Conservation (phyloP, 2,113 vertebrate genomes). For the Neolamprologus devosi region DNA sequence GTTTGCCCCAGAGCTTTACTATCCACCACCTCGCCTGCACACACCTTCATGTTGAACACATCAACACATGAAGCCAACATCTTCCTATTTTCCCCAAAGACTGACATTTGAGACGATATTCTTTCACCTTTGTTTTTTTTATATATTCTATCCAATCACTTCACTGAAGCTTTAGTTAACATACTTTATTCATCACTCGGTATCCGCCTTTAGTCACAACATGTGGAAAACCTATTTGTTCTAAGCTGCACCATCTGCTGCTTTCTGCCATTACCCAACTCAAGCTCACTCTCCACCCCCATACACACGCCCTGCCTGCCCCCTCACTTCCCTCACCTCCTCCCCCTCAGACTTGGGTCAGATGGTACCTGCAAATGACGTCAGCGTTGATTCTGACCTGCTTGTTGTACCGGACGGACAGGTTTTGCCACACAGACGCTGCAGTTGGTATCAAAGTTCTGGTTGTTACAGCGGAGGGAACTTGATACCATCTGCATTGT, state of each 20-base stretch:
- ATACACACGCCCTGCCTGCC: conserved; percentile 41
- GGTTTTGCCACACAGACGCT: neutral
- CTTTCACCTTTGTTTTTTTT: neutral
- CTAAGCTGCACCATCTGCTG: conserved; percentile 56
- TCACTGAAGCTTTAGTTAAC: neutral
- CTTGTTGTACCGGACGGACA: neutral
- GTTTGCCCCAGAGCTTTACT: neutral
- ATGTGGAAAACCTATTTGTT: conserved; percentile 30
- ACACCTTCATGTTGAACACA: neutral
- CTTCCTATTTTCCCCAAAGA: neutral
- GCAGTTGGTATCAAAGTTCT: conserved; percentile 10
- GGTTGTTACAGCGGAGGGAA: neutral
- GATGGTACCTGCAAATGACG: conserved; percentile 47
- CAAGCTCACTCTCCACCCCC: conserved; percentile 23
- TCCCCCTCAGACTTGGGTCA: conserved; percentile 49
- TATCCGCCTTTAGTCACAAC: conserved; percentile 1
- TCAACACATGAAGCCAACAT: neutral
- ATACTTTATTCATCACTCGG: neutral
- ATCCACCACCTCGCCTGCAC: neutral
- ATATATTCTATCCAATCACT: neutral
- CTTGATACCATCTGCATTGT: conserved; percentile 7
- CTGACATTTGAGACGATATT: neutral
- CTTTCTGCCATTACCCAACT: conserved; percentile 51
- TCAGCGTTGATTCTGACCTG: neutral
- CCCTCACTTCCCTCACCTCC: conserved; percentile 14